A percentile compares a stretch with the other conserved stretches of the same genome.
Conservation (phyloP, 2,113 vertebrate genomes). For the Ochotona curzoniae region DNA sequence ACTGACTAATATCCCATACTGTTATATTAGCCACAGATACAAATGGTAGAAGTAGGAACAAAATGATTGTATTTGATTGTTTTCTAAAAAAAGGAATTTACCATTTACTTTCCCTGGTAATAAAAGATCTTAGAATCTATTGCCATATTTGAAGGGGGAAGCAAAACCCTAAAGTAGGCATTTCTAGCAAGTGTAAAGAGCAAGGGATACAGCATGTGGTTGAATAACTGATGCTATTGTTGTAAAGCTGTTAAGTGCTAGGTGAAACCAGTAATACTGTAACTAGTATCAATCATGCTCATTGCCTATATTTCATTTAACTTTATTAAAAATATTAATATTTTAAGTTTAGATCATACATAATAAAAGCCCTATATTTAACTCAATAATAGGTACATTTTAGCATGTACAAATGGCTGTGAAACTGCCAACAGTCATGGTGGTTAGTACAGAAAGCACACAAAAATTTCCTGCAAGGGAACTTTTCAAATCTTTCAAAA, state of each 20-base stretch:
- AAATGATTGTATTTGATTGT: conserved; percentile 65
- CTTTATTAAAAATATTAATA: not conserved
- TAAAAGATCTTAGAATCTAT: not conserved
- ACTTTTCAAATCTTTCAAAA: not conserved
- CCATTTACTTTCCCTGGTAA: not conserved
- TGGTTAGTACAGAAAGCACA: not conserved
- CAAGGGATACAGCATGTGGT: not conserved
- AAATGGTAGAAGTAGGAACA: conserved; percentile 13
- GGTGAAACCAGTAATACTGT: not conserved
- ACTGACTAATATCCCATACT: too few relatives aligned
- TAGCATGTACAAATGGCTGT: not conserved
- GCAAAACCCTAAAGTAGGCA: not conserved
- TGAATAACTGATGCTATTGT: not conserved
- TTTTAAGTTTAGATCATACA: not conserved
- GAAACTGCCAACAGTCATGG: not conserved
- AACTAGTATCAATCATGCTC: not conserved
- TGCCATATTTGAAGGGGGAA: not conserved
- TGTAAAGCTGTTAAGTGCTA: not conserved
- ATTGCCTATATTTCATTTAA: not conserved
- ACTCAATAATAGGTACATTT: not conserved
- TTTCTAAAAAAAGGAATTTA: not conserved
- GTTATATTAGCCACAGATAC: not conserved
- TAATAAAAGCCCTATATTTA: not conserved
- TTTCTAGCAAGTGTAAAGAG: not conserved
- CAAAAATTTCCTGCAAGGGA: not conserved